Evolutionary conservation across 2,113 vertebrate species (phyloP), one percentile per base, ranked within the genome.

Genomic region (Scatophagus argus): DNA sequence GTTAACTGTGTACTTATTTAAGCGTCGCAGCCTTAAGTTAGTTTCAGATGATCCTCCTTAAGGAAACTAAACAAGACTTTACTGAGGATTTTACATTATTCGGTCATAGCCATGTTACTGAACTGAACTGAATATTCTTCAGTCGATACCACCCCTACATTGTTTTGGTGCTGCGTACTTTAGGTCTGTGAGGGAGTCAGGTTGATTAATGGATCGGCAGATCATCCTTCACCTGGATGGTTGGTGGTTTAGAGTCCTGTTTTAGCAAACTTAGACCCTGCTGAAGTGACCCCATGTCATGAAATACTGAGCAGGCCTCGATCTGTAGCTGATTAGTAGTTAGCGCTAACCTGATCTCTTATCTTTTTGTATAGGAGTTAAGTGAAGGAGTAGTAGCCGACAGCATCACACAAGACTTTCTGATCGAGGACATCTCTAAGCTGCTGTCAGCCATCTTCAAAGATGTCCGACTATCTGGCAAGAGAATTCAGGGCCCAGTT

Each of bases 391-490:
- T 13, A 39, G 21, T 13, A n/a, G n/a, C n/a, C n/a, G n/a, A 9
- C 66, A 63, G 6, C 67, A 43, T n/a, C 47, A n/a, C 27, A 56
- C 25, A 27, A 31, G 6, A 29, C 38, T 46, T 32, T 56, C 17
- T 7, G 0, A 11, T 36, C 5, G 0, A n/a, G 14, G 46, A 52
- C 49, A 39, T 34, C 27, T 64, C n/a, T 13, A 61, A 44, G 10
- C 55, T 14, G 25, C 25, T 36, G 1, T 9, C 31, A 8, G 4
- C 13, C 9, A 1, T 19, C 55, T 61, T 49, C 27, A 52, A 69
- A 77, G 29, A 93, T 93, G 91, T 79, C 88, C 0, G 86, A 94
- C 61, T 7, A n/a, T 14, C 51, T 88, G 6, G 72, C 36, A 3
- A 74, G 54, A 61, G 64, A 23, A 6, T 87, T 92, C 63, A 60